These are phyloP conservation scores for Netelia fuscicornis DNA, from an alignment of 2,888 invertebrate species.

Conservation along the genomic window DNA sequence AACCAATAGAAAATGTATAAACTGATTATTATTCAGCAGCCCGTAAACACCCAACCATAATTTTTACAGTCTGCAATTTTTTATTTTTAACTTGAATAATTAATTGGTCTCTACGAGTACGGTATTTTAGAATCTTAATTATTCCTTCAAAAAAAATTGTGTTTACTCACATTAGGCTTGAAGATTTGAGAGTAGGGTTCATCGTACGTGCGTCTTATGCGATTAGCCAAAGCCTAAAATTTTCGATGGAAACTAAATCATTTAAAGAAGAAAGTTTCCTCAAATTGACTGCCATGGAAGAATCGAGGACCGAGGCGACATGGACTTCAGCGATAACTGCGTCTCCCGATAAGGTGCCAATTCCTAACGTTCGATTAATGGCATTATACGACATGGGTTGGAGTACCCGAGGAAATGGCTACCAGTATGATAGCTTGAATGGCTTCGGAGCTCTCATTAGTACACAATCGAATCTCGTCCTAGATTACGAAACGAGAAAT, in stretches of 20 bases:
- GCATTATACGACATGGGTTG: constrained; percentile 66
- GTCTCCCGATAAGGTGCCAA: constrained; percentile 16
- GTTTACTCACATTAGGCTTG: constrained; percentile 20
- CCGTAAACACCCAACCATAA: neutral
- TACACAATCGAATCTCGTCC: constrained; percentile 60
- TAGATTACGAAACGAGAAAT: constrained; percentile 65
- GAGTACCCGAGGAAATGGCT: constrained; percentile 63
- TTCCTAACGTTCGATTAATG: constrained; percentile 23
- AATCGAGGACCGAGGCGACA: constrained; percentile 37
- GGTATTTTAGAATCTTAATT: constrained; percentile 4
- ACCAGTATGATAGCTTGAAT: constrained; percentile 64
- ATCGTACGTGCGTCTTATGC: constrained; percentile 20
- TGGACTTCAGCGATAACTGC: constrained; percentile 23
- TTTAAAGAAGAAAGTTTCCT: constrained; percentile 22
- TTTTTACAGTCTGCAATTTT: neutral
- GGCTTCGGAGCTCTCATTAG: constrained; percentile 67
- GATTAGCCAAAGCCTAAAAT: constrained; percentile 10
- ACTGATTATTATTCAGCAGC: constrained; percentile 16
- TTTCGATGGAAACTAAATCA: constrained; percentile 6
- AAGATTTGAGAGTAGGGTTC: constrained; percentile 38
- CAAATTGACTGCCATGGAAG: constrained; percentile 35
- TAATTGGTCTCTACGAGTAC: constrained; percentile 7
- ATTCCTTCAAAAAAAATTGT: constrained; percentile 3
- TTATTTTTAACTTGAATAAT: constrained; percentile 15
- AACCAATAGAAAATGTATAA: neutral